A percentile compares a stretch with the other conserved stretches of the same genome.
Conservation (phyloP, 2,113 vertebrate genomes). For the Asarcornis scutulata region DNA sequence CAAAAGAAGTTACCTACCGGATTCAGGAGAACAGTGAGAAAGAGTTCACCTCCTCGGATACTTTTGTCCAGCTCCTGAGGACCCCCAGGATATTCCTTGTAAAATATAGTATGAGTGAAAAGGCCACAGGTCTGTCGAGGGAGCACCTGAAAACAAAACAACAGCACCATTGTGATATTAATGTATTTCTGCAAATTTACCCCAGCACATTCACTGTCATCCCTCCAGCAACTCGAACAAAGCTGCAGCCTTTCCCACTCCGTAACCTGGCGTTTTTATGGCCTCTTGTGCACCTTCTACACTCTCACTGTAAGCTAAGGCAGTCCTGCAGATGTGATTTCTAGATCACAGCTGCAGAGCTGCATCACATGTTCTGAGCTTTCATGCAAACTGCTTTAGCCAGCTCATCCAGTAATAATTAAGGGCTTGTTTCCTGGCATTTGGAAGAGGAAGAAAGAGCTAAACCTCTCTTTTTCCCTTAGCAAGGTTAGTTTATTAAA, state of each 20-base stretch:
- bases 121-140: conserved; percentile 97
- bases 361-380: background rate
- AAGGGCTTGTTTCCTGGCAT: background rate
- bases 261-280: background rate
- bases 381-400: background rate
- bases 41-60: conserved; percentile 94
- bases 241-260: background rate
- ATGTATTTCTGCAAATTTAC: background rate
- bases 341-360: background rate
- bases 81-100: conserved; percentile 96
- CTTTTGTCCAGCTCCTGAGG: conserved; percentile 97
- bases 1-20: conserved; percentile 83
- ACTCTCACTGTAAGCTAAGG: background rate
- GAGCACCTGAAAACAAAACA: conserved; percentile 84
- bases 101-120: conserved; percentile 99
- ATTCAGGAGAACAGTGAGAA: conserved; percentile 94
- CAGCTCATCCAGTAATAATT: background rate
- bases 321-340: background rate
- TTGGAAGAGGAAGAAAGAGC: background rate
- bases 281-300: background rate
- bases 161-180: background rate
- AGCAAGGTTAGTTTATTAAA: background rate
- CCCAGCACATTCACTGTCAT: background rate
- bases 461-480: background rate
- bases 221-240: background rate